Percentiles rank a stretch among this genome's conserved stretches.
These are phyloP conservation scores for Meteorus colon DNA, from an alignment of 2,888 invertebrate genomes.

Conservation along the genomic window DNA sequence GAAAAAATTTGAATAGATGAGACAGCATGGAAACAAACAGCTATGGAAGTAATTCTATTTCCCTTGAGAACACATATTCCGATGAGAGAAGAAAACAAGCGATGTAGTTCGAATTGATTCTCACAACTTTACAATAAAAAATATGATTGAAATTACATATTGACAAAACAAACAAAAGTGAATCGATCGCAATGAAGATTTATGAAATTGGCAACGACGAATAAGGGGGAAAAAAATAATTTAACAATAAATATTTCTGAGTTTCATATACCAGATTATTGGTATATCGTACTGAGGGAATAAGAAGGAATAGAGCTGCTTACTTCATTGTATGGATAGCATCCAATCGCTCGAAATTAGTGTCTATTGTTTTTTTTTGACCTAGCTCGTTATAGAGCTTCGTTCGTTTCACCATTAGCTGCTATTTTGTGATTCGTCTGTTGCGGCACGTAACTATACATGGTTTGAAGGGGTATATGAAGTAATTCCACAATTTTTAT, in stretches of 20 bases:
- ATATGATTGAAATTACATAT: neutral
- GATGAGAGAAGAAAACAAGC: neutral
- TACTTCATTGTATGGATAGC: conserved; percentile 19
- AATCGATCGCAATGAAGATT: neutral
- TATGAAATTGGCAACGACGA: conserved; percentile 13
- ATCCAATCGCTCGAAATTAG: conserved; percentile 61
- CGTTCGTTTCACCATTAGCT: conserved; percentile 70
- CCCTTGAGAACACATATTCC: neutral
- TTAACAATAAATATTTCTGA: conserved; percentile 11
- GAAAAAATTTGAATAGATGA: neutral
- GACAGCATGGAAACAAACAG: neutral
- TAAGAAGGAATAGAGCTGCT: conserved; percentile 17
- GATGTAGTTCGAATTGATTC: neutral
- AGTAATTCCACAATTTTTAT: conserved; percentile 89
- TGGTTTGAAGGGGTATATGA: conserved; percentile 89
- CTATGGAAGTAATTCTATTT: neutral
- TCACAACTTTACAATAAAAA: neutral
- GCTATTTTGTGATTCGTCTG: conserved; percentile 72
- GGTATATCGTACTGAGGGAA: conserved; percentile 5
- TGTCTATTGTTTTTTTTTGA: conserved; percentile 55
- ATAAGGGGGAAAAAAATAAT: neutral
- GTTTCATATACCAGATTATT: neutral
- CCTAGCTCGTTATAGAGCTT: conserved; percentile 61
- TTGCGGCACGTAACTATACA: conserved; percentile 79
- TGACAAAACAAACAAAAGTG: neutral